A percentile compares a stretch with the other conserved stretches of the same genome.
These are phyloP conservation scores for Drosophila phalerata DNA, from an alignment of 2,888 invertebrate species.

Conservation along the genomic window DNA sequence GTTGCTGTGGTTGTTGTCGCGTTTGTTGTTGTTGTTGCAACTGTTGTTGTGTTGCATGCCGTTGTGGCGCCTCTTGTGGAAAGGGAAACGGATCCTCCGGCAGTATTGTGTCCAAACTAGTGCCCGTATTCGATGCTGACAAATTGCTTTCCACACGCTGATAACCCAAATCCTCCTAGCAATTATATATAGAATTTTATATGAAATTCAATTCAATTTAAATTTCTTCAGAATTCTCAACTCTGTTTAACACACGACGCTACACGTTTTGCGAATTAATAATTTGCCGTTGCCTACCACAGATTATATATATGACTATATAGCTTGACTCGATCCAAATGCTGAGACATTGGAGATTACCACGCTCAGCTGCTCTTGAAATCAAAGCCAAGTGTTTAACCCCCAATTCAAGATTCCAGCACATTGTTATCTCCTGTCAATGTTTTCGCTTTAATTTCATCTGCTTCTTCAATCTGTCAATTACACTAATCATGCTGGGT, in stretches of 20 bases:
- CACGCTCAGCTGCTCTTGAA: slow-evolving; percentile 48
- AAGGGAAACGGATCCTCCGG: slow-evolving; percentile 85
- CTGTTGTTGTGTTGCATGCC: slow-evolving; percentile 62
- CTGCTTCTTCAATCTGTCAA: background rate
- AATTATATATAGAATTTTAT: background rate
- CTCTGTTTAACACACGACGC: slow-evolving; percentile 13
- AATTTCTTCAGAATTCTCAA: background rate
- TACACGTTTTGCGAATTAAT: slow-evolving; percentile 57
- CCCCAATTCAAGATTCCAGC: slow-evolving; percentile 14
- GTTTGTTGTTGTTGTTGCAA: slow-evolving; percentile 43
- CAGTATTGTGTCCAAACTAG: slow-evolving; percentile 87
- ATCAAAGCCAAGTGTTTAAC: slow-evolving; percentile 51
- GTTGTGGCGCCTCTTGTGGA: slow-evolving; percentile 66
- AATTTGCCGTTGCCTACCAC: slow-evolving; percentile 28
- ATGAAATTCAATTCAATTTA: slow-evolving; percentile 1
- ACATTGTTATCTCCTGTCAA: slow-evolving; percentile 23
- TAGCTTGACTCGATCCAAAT: background rate
- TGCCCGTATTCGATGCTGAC: slow-evolving; percentile 88
- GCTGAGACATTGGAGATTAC: slow-evolving; percentile 16
- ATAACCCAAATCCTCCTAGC: slow-evolving; percentile 83
- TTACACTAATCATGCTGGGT: background rate
- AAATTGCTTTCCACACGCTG: slow-evolving; percentile 86
- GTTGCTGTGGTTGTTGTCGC: slow-evolving; percentile 40
- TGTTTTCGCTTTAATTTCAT: background rate
- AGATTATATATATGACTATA: slow-evolving; percentile 47